Conservation (phyloP, 2,797 vertebrate species). For the Falco rusticolus region DNA sequence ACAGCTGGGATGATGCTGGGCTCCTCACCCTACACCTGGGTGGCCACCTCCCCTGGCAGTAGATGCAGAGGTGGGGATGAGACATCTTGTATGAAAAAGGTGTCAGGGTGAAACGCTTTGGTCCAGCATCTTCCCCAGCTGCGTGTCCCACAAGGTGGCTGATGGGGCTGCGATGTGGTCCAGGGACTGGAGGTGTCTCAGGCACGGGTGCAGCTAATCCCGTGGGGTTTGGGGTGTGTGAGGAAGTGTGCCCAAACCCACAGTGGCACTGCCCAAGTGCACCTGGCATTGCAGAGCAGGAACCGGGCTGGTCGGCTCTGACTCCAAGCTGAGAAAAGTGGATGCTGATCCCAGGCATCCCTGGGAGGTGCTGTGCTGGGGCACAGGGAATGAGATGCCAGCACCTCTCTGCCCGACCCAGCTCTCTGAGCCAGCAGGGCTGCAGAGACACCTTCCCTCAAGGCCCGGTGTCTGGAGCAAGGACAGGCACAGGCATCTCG, state of each 20-base stretch:
- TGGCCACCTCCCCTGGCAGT: neutral
- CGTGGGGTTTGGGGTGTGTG: fast-evolving
- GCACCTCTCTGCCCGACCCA: neutral
- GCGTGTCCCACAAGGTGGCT: fast-evolving
- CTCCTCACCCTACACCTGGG: neutral
- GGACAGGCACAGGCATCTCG: neutral
- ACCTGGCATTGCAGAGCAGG: neutral
- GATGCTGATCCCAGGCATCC: neutral
- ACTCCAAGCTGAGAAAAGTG: neutral
- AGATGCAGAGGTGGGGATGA: neutral
- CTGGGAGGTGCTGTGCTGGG: neutral
- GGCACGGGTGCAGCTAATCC: neutral
- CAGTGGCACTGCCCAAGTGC: neutral
- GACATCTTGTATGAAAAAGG: neutral
- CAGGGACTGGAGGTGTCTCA: neutral
- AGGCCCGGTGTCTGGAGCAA: neutral
- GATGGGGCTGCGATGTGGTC: fast-evolving
- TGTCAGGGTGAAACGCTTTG: neutral
- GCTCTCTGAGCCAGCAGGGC: neutral
- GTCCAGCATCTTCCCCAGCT: neutral
- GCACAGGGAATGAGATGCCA: neutral
- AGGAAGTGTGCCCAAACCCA: neutral
- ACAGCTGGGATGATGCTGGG: neutral
- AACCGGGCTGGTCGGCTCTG: neutral
- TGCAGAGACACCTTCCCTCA: neutral